A percentile compares a stretch with the other conserved stretches of the same genome.
Conservation (phyloP, 2,888 invertebrate genomes). For the Mechanitis mazaeus region DNA sequence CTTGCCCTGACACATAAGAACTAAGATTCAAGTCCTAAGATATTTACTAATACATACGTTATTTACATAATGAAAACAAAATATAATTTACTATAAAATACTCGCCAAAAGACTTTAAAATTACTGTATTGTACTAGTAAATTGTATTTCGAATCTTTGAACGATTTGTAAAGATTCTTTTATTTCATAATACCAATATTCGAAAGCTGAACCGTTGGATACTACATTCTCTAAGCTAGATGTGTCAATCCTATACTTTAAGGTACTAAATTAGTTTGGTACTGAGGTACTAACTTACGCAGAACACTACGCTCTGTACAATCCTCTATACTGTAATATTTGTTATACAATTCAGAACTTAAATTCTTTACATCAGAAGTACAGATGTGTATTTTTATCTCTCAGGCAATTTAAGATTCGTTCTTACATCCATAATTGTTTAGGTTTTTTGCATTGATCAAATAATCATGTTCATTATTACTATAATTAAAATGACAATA, state of each 20-base stretch:
- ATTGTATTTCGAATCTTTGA: slow-evolving; percentile 50
- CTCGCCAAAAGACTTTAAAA: slow-evolving; percentile 47
- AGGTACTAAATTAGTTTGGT: slow-evolving; percentile 52
- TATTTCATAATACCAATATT: slow-evolving; percentile 59
- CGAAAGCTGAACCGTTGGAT: slow-evolving; percentile 71
- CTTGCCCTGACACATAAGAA: slow-evolving; percentile 42
- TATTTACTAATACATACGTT: slow-evolving; percentile 60
- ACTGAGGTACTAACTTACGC: slow-evolving; percentile 47
- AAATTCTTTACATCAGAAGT: too few relatives aligned
- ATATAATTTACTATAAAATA: slow-evolving; percentile 42
- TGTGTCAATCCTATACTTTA: slow-evolving; percentile 58
- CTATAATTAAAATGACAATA: too few relatives aligned
- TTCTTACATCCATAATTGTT: too few relatives aligned
- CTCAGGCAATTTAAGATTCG: too few relatives aligned
- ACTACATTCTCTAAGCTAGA: slow-evolving; percentile 62
- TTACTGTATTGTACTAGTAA: slow-evolving; percentile 51
- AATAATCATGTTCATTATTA: too few relatives aligned
- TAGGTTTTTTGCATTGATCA: too few relatives aligned
- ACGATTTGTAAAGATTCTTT: slow-evolving; percentile 60
- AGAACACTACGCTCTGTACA: slow-evolving; percentile 56
- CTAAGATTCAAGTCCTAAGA: slow-evolving; percentile 48
- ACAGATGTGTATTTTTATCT: too few relatives aligned
- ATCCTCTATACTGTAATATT: slow-evolving; percentile 20
- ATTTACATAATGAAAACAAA: slow-evolving; percentile 61
- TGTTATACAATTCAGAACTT: not conserved